phyloP scores from a whole-genome alignment of 2,888 invertebrate species.

The Eugnorisma glareosa region DNA sequence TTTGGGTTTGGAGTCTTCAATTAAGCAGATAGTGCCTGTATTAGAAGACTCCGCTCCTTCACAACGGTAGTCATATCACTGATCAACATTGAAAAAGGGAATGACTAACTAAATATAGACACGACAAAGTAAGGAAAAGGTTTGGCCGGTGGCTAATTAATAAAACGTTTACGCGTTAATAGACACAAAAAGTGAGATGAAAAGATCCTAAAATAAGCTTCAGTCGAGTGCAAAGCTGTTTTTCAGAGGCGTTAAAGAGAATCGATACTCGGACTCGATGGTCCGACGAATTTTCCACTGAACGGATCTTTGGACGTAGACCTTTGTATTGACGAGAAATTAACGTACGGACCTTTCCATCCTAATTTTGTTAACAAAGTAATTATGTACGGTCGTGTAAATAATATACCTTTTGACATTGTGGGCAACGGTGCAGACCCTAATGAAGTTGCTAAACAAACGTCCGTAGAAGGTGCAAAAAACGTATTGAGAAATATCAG shows the following conservation, averaged over 20 bases:
- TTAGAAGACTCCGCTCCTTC: no score
- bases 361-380: constrained; percentile 82
- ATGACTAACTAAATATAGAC: constrained; percentile 61
- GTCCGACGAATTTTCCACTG: constrained; percentile 90
- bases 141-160: constrained; percentile 66
- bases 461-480: constrained; percentile 33
- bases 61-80: no score
- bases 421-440: constrained; percentile 52
- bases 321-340: constrained; percentile 88
- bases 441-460: constrained; percentile 52
- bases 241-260: constrained; percentile 89
- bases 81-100: constrained; percentile 40
- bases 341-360: constrained; percentile 86
- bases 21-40: no score
- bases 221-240: constrained; percentile 88
- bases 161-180: constrained; percentile 82
- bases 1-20: no score
- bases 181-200: constrained; percentile 87
- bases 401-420: constrained; percentile 72
- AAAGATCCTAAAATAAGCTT: constrained; percentile 89
- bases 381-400: constrained; percentile 79
- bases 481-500: constrained; percentile 38
- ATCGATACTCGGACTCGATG: constrained; percentile 87
- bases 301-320: constrained; percentile 86
- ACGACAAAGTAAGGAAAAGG: constrained; percentile 63